Evolutionary conservation across 2,888 invertebrate genomes (phyloP).

Genomic region (Drosophila neotestacea): DNA sequence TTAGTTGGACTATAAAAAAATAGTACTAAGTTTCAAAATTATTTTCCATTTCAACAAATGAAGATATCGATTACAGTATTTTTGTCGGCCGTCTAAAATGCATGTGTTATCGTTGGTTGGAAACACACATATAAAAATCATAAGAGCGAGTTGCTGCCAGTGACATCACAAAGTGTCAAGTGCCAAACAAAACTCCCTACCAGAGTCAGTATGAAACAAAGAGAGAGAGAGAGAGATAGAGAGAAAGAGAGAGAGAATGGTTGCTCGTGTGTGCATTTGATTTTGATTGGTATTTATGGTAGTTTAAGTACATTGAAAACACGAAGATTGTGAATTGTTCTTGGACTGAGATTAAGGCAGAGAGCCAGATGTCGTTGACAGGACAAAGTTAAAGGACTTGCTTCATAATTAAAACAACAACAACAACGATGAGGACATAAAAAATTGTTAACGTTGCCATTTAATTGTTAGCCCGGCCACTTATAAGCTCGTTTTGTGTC

Average conservation of each 20-base stretch:
- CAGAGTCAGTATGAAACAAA: not conserved
- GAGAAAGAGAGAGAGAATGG: not conserved
- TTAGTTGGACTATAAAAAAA: too few relatives aligned
- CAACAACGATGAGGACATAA: conserved; percentile 10
- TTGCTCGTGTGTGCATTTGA: conserved; percentile 74
- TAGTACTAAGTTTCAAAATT: not conserved
- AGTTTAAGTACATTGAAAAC: conserved; percentile 62
- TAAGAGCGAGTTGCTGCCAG: conserved; percentile 12
- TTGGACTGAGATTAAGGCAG: conserved; percentile 15
- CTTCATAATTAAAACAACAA: conserved; percentile 39
- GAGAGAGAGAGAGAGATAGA: not conserved
- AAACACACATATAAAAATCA: not conserved
- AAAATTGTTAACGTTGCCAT: conserved; percentile 41
- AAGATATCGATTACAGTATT: conserved; percentile 1
- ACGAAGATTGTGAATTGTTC: conserved; percentile 36
- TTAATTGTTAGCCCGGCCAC: conserved; percentile 53
- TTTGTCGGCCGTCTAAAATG: conserved; percentile 33
- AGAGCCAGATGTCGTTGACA: conserved; percentile 53
- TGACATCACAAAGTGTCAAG: conserved; percentile 39
- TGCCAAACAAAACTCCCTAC: conserved; percentile 26
- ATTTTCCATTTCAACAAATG: not conserved
- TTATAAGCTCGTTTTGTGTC: conserved; percentile 55
- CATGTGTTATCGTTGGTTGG: conserved; percentile 18
- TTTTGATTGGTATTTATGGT: conserved; percentile 85
- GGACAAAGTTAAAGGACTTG: conserved; percentile 24